A percentile compares a stretch with the other conserved stretches of the same genome.
phyloP scores from a whole-genome alignment of 2,113 vertebrate genomes.

The Danionella cerebrum region DNA sequence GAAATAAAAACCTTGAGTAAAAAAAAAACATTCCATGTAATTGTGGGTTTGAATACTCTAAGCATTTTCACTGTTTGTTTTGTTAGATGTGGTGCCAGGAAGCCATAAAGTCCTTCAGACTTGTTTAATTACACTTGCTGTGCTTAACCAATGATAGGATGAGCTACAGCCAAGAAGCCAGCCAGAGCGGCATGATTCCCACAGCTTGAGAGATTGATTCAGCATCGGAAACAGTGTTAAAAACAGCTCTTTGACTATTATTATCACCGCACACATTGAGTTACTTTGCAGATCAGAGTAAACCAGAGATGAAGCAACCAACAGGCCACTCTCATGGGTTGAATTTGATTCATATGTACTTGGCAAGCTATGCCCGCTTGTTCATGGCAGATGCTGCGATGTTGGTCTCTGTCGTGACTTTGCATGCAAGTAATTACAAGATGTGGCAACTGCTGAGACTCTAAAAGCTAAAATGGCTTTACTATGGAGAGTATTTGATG shows the following conservation, averaged over 20 bases:
- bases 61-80: neutral
- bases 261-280: constrained; percentile 1
- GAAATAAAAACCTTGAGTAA: too few species aligned
- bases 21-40: too few species aligned
- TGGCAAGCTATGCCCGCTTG: neutral
- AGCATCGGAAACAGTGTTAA: neutral
- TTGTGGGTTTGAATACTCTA: too few species aligned
- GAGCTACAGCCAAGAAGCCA: constrained; percentile 8
- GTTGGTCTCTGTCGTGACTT: neutral
- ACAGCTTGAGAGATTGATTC: constrained; percentile 4
- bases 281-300: neutral
- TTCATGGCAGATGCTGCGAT: neutral
- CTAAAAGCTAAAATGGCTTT: neutral
- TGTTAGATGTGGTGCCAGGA: neutral
- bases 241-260: neutral
- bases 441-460: neutral
- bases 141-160: constrained; percentile 5
- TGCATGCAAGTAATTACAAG: neutral
- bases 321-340: neutral
- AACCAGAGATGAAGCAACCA: neutral
- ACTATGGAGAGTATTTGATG: too few species aligned
- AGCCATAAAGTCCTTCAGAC: constrained; percentile 1
- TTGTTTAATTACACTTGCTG: constrained; percentile 25
- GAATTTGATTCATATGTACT: neutral
- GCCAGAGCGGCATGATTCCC: neutral